These are phyloP conservation scores for Yponomeuta malinellus DNA, from an alignment of 2,888 invertebrate species.

Conservation along the genomic window DNA sequence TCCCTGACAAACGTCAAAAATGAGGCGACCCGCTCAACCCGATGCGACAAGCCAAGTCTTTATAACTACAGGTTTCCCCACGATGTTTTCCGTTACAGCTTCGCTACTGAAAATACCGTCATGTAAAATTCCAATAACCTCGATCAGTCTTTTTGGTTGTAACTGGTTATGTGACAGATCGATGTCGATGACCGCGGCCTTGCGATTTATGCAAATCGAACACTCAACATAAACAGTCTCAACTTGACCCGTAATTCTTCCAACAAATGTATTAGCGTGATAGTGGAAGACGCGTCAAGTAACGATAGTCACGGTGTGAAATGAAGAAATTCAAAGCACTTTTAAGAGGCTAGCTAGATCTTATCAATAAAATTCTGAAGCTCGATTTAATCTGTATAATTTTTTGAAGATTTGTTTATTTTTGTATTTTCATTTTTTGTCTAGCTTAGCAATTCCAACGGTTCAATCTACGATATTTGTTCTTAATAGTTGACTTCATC, in stretches of 20 bases:
- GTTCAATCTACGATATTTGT: too few relatives aligned
- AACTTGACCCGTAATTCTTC: background rate
- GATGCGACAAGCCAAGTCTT: too few relatives aligned
- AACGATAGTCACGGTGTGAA: background rate
- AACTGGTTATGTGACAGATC: background rate
- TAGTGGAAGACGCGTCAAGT: background rate
- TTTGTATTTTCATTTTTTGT: background rate
- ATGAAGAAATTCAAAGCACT: background rate
- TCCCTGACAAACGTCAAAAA: too few relatives aligned
- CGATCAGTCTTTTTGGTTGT: background rate
- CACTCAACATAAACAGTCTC: background rate
- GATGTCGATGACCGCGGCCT: slow-evolving; percentile 10
- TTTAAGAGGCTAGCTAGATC: background rate
- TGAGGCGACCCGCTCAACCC: too few relatives aligned
- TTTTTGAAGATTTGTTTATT: background rate
- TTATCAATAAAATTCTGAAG: background rate
- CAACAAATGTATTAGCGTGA: background rate
- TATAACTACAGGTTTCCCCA: too few relatives aligned
- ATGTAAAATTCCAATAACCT: background rate
- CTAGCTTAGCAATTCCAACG: background rate
- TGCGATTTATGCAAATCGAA: slow-evolving; percentile 1
- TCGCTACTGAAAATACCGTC: background rate
- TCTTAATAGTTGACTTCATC: too few relatives aligned
- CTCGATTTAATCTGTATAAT: background rate
- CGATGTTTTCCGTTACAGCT: too few relatives aligned